Percentiles rank a stretch among this genome's conserved stretches.
Evolutionary conservation across 2,113 vertebrate genomes (phyloP).

Genomic region (Osmerus mordax): DNA sequence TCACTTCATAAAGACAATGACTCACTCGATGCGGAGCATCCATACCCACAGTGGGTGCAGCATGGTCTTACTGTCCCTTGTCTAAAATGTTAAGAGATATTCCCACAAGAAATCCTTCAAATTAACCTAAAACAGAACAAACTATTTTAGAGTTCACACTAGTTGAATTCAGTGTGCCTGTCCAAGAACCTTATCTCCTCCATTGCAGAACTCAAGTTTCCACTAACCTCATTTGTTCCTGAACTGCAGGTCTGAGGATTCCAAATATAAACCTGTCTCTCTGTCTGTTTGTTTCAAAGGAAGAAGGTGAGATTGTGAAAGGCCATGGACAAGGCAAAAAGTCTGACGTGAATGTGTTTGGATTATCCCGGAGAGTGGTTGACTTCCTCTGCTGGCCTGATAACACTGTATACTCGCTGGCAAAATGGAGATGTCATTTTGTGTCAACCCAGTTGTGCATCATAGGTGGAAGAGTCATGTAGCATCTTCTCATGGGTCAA

Average conservation of each 20-base stretch:
- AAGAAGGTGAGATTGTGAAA: conserved; percentile 40
- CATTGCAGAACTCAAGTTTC: conserved; percentile 40
- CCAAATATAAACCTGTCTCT: conserved; percentile 43
- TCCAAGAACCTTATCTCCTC: conserved; percentile 15
- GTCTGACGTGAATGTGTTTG: conserved; percentile 52
- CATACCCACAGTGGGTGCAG: too few species aligned
- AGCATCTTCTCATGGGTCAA: conserved; percentile 11
- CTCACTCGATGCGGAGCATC: too few species aligned
- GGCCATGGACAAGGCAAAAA: conserved; percentile 38
- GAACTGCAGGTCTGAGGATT: conserved; percentile 15
- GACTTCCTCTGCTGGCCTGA: conserved; percentile 42
- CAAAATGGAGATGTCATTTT: conserved; percentile 34
- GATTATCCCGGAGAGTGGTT: conserved; percentile 46
- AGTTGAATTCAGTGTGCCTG: too few species aligned
- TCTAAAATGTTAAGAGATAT: too few species aligned
- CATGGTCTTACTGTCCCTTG: too few species aligned
- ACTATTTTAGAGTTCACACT: too few species aligned
- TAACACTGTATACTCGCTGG: conserved; percentile 36
- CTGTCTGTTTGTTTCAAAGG: conserved; percentile 36
- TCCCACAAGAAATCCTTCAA: too few species aligned
- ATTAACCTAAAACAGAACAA: too few species aligned
- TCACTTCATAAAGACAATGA: neutral
- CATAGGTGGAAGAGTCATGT: conserved; percentile 29
- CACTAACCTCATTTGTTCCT: conserved; percentile 32
- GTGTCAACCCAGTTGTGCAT: conserved; percentile 36